Percentiles rank a stretch among this genome's conserved stretches.
phyloP scores from a whole-genome alignment of 2,113 vertebrate species.

The Siniperca chuatsi region DNA sequence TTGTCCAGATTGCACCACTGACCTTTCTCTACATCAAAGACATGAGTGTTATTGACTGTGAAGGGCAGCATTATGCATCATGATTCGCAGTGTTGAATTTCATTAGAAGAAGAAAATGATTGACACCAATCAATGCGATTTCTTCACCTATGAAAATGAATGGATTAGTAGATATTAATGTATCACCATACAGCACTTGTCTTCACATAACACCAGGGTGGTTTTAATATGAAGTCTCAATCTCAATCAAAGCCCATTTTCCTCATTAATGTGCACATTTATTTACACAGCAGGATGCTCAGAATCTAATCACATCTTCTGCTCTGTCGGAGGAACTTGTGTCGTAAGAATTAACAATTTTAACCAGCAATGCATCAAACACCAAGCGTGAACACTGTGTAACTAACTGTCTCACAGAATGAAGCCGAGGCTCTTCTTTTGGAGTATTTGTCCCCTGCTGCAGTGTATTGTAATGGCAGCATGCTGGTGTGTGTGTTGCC shows the following conservation, averaged over 20 bases:
- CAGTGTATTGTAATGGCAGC: slow-evolving; percentile 42
- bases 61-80: not conserved
- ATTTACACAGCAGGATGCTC: slow-evolving; percentile 40
- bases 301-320: slow-evolving; percentile 46
- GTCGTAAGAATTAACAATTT: slow-evolving; percentile 10
- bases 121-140: not conserved
- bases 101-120: slow-evolving; percentile 1
- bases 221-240: not conserved
- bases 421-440: not conserved
- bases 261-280: slow-evolving; percentile 51
- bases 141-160: not conserved
- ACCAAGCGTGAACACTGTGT: not conserved
- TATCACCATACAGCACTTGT: too few relatives aligned
- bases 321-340: slow-evolving; percentile 33
- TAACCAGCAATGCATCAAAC: slow-evolving; percentile 1
- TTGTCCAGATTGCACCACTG: not conserved
- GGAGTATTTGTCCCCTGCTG: slow-evolving; percentile 1
- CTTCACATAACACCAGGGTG: not conserved
- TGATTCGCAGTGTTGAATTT: not conserved
- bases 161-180: not conserved
- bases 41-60: not conserved
- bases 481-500: slow-evolving; percentile 27
- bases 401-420: not conserved
- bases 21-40: not conserved
- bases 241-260: slow-evolving; percentile 20